Conservation (phyloP, 1,140 invertebrate genomes). For the Drosophila seguyi region DNA sequence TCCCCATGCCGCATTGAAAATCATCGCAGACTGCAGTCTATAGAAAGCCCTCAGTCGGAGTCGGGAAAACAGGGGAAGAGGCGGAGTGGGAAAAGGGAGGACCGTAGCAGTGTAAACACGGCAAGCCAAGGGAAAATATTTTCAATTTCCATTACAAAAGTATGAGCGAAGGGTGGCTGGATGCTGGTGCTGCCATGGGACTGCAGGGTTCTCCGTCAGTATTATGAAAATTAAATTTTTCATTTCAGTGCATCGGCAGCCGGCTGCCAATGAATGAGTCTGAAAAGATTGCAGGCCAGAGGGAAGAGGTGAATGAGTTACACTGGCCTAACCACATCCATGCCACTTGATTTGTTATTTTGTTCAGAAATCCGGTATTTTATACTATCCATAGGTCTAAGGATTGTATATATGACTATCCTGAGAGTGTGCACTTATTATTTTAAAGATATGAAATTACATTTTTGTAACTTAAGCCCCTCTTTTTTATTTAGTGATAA, state of each 20-base stretch:
- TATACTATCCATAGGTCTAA: background rate
- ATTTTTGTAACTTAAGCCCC: no score
- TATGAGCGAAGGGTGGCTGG: slow-evolving; percentile 13
- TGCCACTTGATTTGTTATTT: background rate
- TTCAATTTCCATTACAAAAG: slow-evolving; percentile 82
- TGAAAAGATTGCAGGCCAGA: slow-evolving; percentile 47
- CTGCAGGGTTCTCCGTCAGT: slow-evolving; percentile 62
- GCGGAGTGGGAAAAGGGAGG: background rate
- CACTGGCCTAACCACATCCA: slow-evolving; percentile 10
- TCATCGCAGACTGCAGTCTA: slow-evolving; percentile 30
- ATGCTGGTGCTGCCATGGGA: slow-evolving; percentile 11
- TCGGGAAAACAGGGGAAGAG: slow-evolving; percentile 9
- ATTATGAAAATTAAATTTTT: slow-evolving; percentile 84
- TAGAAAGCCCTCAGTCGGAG: slow-evolving; percentile 28
- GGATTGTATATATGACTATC: background rate
- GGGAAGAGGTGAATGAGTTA: background rate
- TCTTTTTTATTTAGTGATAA: no score
- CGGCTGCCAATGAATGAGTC: slow-evolving; percentile 56
- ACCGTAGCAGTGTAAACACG: slow-evolving; percentile 55
- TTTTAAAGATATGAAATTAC: no score
- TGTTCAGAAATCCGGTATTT: background rate
- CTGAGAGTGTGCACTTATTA: no score
- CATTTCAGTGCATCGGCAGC: slow-evolving; percentile 72
- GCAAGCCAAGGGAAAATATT: slow-evolving; percentile 68
- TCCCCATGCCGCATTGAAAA: slow-evolving; percentile 53